phyloP scores from a whole-genome alignment of 2,888 invertebrate species.

The Sabatieria punctata region DNA sequence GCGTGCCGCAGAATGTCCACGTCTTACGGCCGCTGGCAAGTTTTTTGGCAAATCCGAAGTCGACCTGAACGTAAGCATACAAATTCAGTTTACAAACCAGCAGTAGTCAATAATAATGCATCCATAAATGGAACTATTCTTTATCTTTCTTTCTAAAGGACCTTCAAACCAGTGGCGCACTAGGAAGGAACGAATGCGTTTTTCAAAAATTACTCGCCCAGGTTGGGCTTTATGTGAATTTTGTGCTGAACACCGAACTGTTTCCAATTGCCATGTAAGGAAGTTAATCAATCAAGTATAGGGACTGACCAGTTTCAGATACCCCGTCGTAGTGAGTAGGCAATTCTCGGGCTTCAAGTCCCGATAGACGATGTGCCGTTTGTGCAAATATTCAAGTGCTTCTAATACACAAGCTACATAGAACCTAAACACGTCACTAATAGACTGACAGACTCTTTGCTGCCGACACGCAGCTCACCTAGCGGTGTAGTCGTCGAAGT shows the following conservation, averaged over 20 bases:
- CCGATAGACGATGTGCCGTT: slow-evolving; percentile 81
- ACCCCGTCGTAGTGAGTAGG: slow-evolving; percentile 72
- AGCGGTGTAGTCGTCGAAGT: slow-evolving; percentile 32
- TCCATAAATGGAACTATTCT: no score
- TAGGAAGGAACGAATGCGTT: no score
- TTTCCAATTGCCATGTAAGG: no score
- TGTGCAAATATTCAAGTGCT: slow-evolving; percentile 91
- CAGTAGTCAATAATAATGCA: not conserved
- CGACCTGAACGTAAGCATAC: slow-evolving; percentile 37
- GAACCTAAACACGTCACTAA: slow-evolving; percentile 43
- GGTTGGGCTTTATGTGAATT: no score
- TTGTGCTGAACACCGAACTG: no score
- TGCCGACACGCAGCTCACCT: slow-evolving; percentile 6
- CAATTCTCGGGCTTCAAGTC: slow-evolving; percentile 67
- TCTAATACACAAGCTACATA: slow-evolving; percentile 87
- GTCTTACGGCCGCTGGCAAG: slow-evolving; percentile 61
- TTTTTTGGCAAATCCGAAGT: slow-evolving; percentile 83
- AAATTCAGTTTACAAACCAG: not conserved
- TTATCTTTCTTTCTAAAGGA: no score
- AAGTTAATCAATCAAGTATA: no score
- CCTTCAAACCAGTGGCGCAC: no score
- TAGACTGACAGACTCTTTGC: not conserved
- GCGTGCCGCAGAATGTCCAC: slow-evolving; percentile 71
- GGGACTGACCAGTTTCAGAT: slow-evolving; percentile 64
- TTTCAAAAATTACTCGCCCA: no score